phyloP scores from a whole-genome alignment of 2,113 vertebrate species.

The Anas platyrhynchos region DNA sequence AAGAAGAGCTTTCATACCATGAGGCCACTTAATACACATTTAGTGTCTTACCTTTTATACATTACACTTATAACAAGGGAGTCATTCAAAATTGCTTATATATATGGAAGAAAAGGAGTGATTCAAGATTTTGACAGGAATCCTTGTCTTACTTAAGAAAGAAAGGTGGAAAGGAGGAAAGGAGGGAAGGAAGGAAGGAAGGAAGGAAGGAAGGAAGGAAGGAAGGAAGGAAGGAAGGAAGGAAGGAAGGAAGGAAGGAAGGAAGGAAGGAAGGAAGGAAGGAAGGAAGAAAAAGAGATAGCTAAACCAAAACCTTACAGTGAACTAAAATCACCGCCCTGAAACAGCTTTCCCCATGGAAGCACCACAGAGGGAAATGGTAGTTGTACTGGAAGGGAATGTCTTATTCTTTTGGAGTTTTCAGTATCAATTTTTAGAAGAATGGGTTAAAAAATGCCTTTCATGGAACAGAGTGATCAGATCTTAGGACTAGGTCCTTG shows the following conservation, averaged over 20 bases:
- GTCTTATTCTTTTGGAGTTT: background rate
- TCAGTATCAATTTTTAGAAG: background rate
- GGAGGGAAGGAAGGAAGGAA: no score
- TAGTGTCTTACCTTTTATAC: background rate
- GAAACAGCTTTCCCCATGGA: background rate
- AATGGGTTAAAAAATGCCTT: background rate
- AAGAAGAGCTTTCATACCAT: background rate
- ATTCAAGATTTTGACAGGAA: background rate
- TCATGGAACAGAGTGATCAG: background rate
- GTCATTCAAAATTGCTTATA: background rate
- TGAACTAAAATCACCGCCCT: background rate
- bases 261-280: no score
- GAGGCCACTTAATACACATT: no score
- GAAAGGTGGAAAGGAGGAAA: background rate
- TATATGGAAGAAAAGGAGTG: background rate
- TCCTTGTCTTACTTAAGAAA: background rate
- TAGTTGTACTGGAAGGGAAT: background rate
- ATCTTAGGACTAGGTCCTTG: background rate
- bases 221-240: no score
- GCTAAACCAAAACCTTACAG: background rate
- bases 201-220: no score
- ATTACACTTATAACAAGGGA: background rate
- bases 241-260: no score
- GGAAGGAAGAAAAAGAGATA: no score
- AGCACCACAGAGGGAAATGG: background rate